phyloP scores from a whole-genome alignment of 2,888 invertebrate species.

The Sclerodermus sp. region DNA sequence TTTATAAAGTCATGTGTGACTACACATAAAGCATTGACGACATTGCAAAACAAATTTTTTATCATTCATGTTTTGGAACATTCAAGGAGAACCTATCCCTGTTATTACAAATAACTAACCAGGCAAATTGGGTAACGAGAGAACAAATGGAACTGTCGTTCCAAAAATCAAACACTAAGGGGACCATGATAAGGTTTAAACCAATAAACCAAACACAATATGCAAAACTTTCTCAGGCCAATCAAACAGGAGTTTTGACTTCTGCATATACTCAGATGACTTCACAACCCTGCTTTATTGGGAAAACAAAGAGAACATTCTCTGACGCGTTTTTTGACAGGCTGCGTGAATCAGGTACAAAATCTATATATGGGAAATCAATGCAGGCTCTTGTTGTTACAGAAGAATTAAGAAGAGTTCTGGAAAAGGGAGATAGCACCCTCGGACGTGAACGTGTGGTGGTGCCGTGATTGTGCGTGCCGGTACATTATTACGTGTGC shows the following conservation, averaged over 20 bases:
- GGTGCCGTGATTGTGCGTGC: no score
- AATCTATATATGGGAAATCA: neutral
- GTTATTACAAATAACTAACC: neutral
- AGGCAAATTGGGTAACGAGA: neutral
- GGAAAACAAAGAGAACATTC: neutral
- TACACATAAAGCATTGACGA: neutral
- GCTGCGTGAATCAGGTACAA: neutral
- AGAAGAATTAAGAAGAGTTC: neutral
- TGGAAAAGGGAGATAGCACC: neutral
- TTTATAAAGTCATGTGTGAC: neutral
- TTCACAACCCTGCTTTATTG: neutral
- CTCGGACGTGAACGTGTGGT: no score
- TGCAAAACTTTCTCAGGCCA: neutral
- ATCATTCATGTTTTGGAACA: neutral
- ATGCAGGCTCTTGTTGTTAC: neutral
- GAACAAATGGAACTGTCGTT: neutral
- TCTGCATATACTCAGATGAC: neutral
- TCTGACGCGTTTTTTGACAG: neutral
- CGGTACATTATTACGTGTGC: no score
- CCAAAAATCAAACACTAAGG: neutral
- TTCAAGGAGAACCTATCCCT: neutral
- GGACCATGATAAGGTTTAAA: neutral
- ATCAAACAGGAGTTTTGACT: neutral
- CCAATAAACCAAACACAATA: neutral
- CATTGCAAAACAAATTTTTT: neutral